phyloP scores from a whole-genome alignment of 1,140 invertebrate genomes.

The Drosophila obscura region DNA sequence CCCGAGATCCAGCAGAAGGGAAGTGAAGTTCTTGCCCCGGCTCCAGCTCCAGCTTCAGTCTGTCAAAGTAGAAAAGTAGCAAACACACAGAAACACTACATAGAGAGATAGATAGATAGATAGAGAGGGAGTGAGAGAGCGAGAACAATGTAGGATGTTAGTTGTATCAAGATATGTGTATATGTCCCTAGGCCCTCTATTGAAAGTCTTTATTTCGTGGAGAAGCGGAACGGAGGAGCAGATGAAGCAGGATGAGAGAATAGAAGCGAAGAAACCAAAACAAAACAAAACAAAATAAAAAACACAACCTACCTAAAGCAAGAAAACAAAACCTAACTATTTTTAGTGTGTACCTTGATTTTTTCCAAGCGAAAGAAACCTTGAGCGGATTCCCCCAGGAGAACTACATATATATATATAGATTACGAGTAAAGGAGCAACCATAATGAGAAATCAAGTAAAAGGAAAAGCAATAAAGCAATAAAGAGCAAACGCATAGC shows the following conservation, averaged over 20 bases:
- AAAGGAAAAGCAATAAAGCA: slow-evolving; percentile 81
- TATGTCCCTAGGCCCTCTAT: slow-evolving; percentile 69
- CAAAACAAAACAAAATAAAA: slow-evolving; percentile 64
- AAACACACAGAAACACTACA: slow-evolving; percentile 31
- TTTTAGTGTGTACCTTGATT: slow-evolving; percentile 83
- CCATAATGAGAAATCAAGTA: slow-evolving; percentile 58
- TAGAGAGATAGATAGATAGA: slow-evolving; percentile 2
- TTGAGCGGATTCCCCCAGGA: slow-evolving; percentile 39
- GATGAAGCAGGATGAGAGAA: slow-evolving; percentile 23
- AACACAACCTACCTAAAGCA: slow-evolving; percentile 78
- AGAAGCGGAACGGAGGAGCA: slow-evolving; percentile 10
- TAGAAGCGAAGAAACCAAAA: slow-evolving; percentile 37
- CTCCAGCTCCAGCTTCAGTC: slow-evolving; percentile 31
- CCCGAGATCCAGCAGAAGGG: slow-evolving; percentile 15
- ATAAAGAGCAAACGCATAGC: slow-evolving; percentile 79
- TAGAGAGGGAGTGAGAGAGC: too few relatives aligned
- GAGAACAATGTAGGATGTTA: slow-evolving; percentile 60
- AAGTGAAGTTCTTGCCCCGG: slow-evolving; percentile 4
- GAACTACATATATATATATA: slow-evolving; percentile 55
- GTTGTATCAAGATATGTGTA: slow-evolving; percentile 60
- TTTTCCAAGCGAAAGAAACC: slow-evolving; percentile 62
- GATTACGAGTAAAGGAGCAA: slow-evolving; percentile 21
- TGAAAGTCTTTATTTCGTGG: slow-evolving; percentile 65
- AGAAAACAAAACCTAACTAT: slow-evolving; percentile 80
- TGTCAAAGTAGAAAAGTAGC: slow-evolving; percentile 41